Evolutionary conservation across 1,140 invertebrate genomes (phyloP).

Genomic region (Drosophila triauraria): DNA sequence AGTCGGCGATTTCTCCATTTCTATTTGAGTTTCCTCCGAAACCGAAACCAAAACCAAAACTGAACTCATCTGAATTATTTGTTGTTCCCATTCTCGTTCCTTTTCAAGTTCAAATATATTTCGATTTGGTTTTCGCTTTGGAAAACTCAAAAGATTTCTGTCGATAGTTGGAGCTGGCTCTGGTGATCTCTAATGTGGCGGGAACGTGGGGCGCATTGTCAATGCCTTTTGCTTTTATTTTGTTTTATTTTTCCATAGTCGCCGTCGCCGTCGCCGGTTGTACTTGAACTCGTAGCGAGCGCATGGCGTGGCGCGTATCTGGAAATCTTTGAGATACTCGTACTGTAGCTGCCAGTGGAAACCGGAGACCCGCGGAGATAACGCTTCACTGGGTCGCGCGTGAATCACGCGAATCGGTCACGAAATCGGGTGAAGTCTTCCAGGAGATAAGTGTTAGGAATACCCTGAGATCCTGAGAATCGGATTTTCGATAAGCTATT

Average conservation of each 20-base stretch:
- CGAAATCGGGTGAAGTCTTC: neutral
- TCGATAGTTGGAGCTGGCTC: slow-evolving; percentile 27
- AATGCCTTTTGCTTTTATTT: slow-evolving; percentile 32
- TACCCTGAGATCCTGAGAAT: slow-evolving; percentile 1
- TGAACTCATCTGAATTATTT: slow-evolving; percentile 25
- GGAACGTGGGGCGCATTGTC: slow-evolving; percentile 40
- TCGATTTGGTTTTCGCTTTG: slow-evolving; percentile 24
- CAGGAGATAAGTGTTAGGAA: neutral
- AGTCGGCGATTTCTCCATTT: slow-evolving; percentile 49
- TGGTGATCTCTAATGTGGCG: neutral
- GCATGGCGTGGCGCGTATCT: slow-evolving; percentile 42
- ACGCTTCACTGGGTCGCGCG: slow-evolving; percentile 36
- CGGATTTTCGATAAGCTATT: neutral
- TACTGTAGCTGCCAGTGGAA: slow-evolving; percentile 24
- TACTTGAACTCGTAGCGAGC: slow-evolving; percentile 68
- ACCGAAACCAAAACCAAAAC: slow-evolving; percentile 1
- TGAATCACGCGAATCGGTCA: slow-evolving; percentile 21
- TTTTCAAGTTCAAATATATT: slow-evolving; percentile 53
- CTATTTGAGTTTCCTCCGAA: slow-evolving; percentile 37
- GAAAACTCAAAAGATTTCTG: slow-evolving; percentile 67
- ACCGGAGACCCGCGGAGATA: slow-evolving; percentile 31
- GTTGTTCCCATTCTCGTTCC: slow-evolving; percentile 35
- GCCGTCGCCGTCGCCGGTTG: slow-evolving; percentile 66
- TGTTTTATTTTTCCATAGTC: neutral
- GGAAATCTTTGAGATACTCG: slow-evolving; percentile 33